Evolutionary conservation across 2,888 invertebrate genomes (phyloP).

Genomic region (Andrena minutula): DNA sequence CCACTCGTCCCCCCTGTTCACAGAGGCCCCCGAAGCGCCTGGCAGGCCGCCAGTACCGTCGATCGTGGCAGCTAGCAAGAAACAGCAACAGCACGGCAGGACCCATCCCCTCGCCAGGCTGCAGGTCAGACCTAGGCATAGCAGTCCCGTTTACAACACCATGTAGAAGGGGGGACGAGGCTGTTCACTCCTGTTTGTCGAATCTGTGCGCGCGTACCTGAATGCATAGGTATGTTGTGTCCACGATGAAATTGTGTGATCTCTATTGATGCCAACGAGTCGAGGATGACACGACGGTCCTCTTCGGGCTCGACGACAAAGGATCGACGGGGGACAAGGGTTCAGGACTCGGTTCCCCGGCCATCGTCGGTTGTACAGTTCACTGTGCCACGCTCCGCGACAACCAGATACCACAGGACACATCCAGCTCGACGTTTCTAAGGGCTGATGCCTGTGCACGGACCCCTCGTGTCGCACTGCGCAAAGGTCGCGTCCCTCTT

Average conservation of each 20-base stretch:
- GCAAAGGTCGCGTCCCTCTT: slow-evolving; percentile 13
- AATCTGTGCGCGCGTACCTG: slow-evolving; percentile 60
- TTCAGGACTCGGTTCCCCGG: slow-evolving; percentile 50
- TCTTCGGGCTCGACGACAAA: slow-evolving; percentile 54
- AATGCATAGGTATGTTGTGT: slow-evolving; percentile 61
- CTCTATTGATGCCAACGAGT: slow-evolving; percentile 74
- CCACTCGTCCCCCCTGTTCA: slow-evolving; percentile 66
- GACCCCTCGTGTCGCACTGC: slow-evolving; percentile 20
- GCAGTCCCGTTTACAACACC: slow-evolving; percentile 95
- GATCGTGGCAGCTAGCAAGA: slow-evolving; percentile 89
- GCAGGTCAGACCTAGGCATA: slow-evolving; percentile 91
- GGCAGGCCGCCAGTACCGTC: slow-evolving; percentile 85
- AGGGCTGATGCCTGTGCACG: slow-evolving; percentile 11
- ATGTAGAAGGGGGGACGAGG: slow-evolving; percentile 87
- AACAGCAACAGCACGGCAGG: slow-evolving; percentile 95
- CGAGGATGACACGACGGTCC: slow-evolving; percentile 46
- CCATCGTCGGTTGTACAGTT: slow-evolving; percentile 47
- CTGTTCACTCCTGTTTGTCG: slow-evolving; percentile 27
- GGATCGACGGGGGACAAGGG: slow-evolving; percentile 56
- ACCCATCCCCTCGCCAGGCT: slow-evolving; percentile 96
- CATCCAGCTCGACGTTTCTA: slow-evolving; percentile 21
- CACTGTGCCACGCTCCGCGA: slow-evolving; percentile 29
- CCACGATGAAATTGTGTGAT: slow-evolving; percentile 73
- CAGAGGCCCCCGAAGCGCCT: slow-evolving; percentile 78
- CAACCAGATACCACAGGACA: slow-evolving; percentile 35